Percentiles rank a stretch among this genome's conserved stretches.
Conservation (phyloP, 92 coral and sea anemone genomes). For the Parazoanthus darwini region DNA sequence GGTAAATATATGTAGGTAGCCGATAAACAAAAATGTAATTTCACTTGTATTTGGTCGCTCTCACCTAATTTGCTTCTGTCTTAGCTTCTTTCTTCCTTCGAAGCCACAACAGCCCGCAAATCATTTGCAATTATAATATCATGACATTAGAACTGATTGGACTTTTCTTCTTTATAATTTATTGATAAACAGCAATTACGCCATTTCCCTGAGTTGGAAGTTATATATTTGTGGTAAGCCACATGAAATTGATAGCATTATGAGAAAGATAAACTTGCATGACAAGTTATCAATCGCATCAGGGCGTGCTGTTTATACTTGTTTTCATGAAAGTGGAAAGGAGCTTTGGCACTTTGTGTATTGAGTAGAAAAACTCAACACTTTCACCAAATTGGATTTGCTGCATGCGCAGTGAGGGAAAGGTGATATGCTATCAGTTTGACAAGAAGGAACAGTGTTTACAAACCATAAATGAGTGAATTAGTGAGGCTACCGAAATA, state of each 20-base stretch:
- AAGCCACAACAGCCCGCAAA: background rate
- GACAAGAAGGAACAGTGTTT: background rate
- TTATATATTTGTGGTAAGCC: background rate
- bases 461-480: background rate
- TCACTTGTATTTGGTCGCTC: background rate
- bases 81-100: background rate
- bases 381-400: too few species aligned
- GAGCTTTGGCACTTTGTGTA: background rate
- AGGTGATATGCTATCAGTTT: background rate
- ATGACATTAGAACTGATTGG: background rate
- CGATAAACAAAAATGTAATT: background rate
- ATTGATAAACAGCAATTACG: background rate
- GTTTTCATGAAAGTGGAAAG: too few species aligned
- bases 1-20: too few species aligned
- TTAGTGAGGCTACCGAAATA: too few species aligned
- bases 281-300: background rate
- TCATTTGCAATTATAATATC: background rate
- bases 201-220: background rate
- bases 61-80: background rate
- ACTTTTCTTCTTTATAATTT: background rate
- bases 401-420: background rate
- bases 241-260: background rate
- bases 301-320: background rate
- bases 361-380: background rate
- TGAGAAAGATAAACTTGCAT: background rate